Conservation (phyloP, 2,113 vertebrate species). For the Benitochromis conjunctus region DNA sequence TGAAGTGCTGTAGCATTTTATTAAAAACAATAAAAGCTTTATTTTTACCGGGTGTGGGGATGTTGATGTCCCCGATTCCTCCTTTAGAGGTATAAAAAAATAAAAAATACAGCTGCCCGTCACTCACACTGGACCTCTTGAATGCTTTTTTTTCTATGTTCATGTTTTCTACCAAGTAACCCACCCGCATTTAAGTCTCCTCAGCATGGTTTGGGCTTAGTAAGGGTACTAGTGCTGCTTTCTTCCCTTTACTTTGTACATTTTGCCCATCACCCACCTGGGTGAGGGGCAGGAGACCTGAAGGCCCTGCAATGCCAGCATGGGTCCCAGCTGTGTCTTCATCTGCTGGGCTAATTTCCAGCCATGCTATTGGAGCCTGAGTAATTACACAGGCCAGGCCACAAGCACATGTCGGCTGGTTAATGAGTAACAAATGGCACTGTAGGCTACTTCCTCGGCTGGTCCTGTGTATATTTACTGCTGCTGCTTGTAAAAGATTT, state of each 20-base stretch:
- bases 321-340: slow-evolving; percentile 70
- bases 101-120: not conserved
- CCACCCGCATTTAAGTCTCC: not conserved
- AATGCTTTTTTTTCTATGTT: not conserved
- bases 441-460: slow-evolving; percentile 33
- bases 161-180: not conserved
- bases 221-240: not conserved
- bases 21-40: not conserved
- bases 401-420: slow-evolving; percentile 43
- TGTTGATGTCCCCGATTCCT: not conserved
- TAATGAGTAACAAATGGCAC: slow-evolving; percentile 63
- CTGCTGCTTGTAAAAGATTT: not conserved
- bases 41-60: not conserved
- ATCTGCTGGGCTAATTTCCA: slow-evolving; percentile 64
- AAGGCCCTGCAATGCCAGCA: slow-evolving; percentile 27
- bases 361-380: slow-evolving; percentile 35
- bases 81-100: not conserved
- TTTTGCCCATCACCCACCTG: slow-evolving; percentile 26
- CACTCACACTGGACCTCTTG: not conserved
- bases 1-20: not conserved
- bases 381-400: slow-evolving; percentile 64
- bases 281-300: slow-evolving; percentile 30
- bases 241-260: not conserved
- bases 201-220: not conserved
- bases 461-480: slow-evolving; percentile 25